Base-by-base conservation (phyloP, 2,797 vertebrate genomes). In the Delichon dasypus region DNA sequence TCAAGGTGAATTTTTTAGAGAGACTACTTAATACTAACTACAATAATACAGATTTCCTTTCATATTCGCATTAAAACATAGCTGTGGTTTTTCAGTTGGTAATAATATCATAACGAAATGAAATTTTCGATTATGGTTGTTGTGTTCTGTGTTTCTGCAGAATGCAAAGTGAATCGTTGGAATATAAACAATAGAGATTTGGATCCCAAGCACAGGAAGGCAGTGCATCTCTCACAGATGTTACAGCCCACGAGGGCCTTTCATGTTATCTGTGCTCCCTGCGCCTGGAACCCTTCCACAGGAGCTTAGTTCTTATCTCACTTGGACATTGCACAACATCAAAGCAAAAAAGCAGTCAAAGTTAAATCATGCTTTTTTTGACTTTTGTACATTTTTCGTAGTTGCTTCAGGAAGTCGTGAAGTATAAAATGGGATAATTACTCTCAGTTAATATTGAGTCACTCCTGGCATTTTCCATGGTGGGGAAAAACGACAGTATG, bases 221-320 rank as follows among this genome's bases (percentile, higher is more conserved):
- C 15, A 54, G 2, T 6, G 9, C 86, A 23, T 87, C 83, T 72
- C 30, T 77, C 30, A 2, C 44, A 36, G 54, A 66, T 60, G 44
- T 84, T 91, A 16, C 67, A 89, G 26, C 77, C 89, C 85, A 62
- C 60, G 22, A 57, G 81, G 79, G 77, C 48, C 88, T 95, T 73
- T 36, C 58, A 2, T 42, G 51, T 94, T 97, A 94, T 94, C 94
- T 93, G 34, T 85, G 51, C 88, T 93, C 81, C 45, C 40, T 70
- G 80, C 32, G 85, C 86, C 92, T 76, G 57, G 89, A 92, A 50
- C 82, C 47, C 73, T 87, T 72, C 91, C 74, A 73, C 71, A 51
- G 25, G 53, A 76, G 64, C 53, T 44, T 40, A 11, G 73, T 86
- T 71, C 85, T 93, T 91, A 93, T 90, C 95, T 86, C 6, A 27